Base-by-base conservation (phyloP, 2,113 vertebrate genomes). In the Gavia stellata region DNA sequence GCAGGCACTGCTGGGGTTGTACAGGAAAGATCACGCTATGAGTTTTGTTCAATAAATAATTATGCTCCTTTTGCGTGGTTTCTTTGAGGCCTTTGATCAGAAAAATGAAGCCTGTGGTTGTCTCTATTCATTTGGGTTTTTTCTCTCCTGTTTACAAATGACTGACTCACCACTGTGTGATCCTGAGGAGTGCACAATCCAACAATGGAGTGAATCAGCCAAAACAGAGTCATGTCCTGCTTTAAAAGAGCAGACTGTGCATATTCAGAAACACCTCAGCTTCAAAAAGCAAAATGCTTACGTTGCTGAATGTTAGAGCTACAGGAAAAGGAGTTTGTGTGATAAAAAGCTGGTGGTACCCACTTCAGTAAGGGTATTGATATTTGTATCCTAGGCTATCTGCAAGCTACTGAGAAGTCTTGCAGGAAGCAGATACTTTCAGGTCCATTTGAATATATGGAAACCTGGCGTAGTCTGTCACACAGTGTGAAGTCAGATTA, bases 91-190 rank as follows among this genome's bases (percentile, higher is more conserved):
- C 61, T 96, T 97, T 96, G 71, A 93, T 84, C 72, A 72, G 74
- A 70, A 86, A 94, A 91, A 89, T 70, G 68, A 72, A 94, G 84
- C 68, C 49, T 86, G 59, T 91, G 70, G 49, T 86, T 96, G 70
- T 82, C 52, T 80, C 81, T 80, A 74, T 96, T 95, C 29, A 63
- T 88, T 72, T 78, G 49, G 42, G 3, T 50, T 74, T 93, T 89
- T 66, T 33, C 70, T 61, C 75, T 94, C 52, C 84, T 92, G 65
- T 91, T 94, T 92, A 88, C 92, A 92, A 96, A 92, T 78, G 62
- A 77, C 85, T 96, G 94, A 96, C 77, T 97, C 92, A 93, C 75
- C 74, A 72, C 85, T 96, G 89, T 92, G 89, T 92, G 93, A 95
- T 96, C 73, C 89, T 83, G 67, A 97, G 87, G 58, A 66, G 56